Evolutionary conservation across 2,888 invertebrate species (phyloP).

Genomic region (Aspidapion aeneum): DNA sequence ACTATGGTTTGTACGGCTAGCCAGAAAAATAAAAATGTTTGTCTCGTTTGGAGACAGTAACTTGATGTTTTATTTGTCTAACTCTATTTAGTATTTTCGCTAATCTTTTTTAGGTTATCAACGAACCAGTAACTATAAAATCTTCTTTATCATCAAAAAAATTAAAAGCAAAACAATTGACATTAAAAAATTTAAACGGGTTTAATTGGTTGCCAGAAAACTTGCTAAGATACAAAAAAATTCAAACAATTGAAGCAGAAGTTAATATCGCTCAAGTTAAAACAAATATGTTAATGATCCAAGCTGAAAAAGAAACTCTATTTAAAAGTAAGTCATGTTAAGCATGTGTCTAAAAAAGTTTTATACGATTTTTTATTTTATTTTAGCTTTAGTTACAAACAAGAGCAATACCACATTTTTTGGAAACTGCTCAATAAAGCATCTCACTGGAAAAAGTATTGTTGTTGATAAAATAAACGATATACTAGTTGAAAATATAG

Average conservation of each 20-base stretch:
- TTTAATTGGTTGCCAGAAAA: slow-evolving; percentile 34
- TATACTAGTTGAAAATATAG: slow-evolving; percentile 34
- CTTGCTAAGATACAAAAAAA: slow-evolving; percentile 36
- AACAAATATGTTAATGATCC: slow-evolving; percentile 25
- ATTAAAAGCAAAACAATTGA: slow-evolving; percentile 29
- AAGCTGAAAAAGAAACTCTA: slow-evolving; percentile 23
- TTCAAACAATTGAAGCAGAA: slow-evolving; percentile 36
- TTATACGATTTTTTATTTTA: slow-evolving; percentile 5
- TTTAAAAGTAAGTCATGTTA: slow-evolving; percentile 33
- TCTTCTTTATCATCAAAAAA: slow-evolving; percentile 26
- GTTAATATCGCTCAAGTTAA: slow-evolving; percentile 27
- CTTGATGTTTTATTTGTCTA: too few relatives aligned
- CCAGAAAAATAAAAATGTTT: not conserved
- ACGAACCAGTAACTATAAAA: slow-evolving; percentile 29
- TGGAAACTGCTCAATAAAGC: slow-evolving; percentile 26
- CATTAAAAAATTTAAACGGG: slow-evolving; percentile 32
- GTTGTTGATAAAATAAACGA: slow-evolving; percentile 33
- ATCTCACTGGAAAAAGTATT: slow-evolving; percentile 30
- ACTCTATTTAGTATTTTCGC: too few relatives aligned
- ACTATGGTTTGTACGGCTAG: too few relatives aligned
- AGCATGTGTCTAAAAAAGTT: too few relatives aligned
- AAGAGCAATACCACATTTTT: slow-evolving; percentile 28
- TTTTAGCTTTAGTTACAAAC: slow-evolving; percentile 32
- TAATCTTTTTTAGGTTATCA: slow-evolving; percentile 32
- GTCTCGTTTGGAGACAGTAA: not conserved